These are phyloP conservation scores for Bucorvus abyssinicus DNA, from an alignment of 2,797 vertebrate genomes.

Conservation along the genomic window DNA sequence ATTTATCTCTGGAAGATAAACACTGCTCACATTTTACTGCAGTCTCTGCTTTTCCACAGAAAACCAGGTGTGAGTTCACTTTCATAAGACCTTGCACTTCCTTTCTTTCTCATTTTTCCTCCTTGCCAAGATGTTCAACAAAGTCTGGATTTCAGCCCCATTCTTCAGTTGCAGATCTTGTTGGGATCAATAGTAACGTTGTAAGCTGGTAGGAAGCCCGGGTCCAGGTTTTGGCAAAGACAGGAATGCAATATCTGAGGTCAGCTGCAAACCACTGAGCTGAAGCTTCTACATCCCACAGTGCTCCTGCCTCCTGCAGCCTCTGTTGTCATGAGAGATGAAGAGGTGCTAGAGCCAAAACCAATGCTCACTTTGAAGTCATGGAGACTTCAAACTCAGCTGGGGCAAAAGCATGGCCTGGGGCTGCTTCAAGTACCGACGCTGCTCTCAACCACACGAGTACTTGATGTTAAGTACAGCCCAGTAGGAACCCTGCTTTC, in stretches of 20 bases:
- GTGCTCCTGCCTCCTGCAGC: not conserved
- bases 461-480: not conserved
- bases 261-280: rapidly evolving
- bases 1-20: not conserved
- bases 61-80: not conserved
- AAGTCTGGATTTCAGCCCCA: not conserved
- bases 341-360: not conserved
- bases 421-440: not conserved
- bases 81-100: not conserved
- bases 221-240: not conserved
- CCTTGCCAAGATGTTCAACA: not conserved
- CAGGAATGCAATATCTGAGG: rapidly evolving
- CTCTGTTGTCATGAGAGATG: rapidly evolving
- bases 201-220: not conserved
- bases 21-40: not conserved
- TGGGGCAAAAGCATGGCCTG: not conserved
- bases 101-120: not conserved
- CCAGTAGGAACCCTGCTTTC: not conserved
- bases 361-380: rapidly evolving
- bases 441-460: not conserved
- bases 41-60: not conserved
- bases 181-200: rapidly evolving
- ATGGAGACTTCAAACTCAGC: not conserved
- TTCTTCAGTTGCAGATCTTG: not conserved
- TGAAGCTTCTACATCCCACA: not conserved